phyloP scores from a whole-genome alignment of 2,797 vertebrate genomes.

The Enteromius thamalakanensis region DNA sequence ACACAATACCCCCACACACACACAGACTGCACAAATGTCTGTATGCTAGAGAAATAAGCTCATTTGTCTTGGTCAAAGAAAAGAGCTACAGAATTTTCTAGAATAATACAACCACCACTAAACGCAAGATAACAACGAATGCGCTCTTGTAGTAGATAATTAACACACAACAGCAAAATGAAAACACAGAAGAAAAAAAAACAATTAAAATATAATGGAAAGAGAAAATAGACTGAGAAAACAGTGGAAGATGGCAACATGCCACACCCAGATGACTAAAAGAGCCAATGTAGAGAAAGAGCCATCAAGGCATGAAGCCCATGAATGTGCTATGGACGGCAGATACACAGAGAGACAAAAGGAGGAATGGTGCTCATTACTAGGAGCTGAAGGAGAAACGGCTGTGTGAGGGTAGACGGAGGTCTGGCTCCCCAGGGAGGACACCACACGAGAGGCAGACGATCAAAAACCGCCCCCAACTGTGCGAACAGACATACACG shows the following conservation, averaged over 20 bases:
- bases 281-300: conserved; percentile 26
- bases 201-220: conserved; percentile 18
- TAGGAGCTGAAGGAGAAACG: conserved; percentile 43
- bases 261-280: conserved; percentile 30
- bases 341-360: conserved; percentile 34
- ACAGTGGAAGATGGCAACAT: conserved; percentile 25
- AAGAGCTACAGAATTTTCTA: conserved; percentile 15
- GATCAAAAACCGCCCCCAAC: conserved; percentile 54
- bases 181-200: conserved; percentile 2
- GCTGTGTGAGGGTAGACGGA: conserved; percentile 37
- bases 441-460: conserved; percentile 43
- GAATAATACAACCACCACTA: conserved; percentile 35
- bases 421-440: conserved; percentile 55
- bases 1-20: neutral
- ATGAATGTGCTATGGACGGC: neutral
- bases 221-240: conserved; percentile 11
- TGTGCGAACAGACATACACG: conserved; percentile 41
- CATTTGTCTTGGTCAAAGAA: conserved; percentile 38
- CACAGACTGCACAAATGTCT: neutral
- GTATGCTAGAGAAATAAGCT: neutral
- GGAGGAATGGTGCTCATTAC: conserved; percentile 55
- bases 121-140: neutral
- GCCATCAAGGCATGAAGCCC: conserved; percentile 41
- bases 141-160: neutral
- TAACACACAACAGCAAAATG: conserved; percentile 1